Percentiles rank a stretch among this genome's conserved stretches.
Evolutionary conservation across 2,797 vertebrate species (phyloP).

Genomic region (Microchirus variegatus): DNA sequence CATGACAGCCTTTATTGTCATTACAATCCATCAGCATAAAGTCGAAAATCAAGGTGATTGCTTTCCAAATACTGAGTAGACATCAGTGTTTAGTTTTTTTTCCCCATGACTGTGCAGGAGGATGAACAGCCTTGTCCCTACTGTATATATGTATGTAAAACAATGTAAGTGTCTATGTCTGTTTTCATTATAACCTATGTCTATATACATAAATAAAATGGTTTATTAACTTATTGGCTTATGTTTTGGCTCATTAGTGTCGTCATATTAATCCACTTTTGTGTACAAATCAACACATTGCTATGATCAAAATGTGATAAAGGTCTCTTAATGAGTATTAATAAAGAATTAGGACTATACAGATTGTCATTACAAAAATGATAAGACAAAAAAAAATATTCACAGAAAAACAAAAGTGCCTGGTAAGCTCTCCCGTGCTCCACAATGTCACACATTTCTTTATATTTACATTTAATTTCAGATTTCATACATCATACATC

Average conservation of each 20-base stretch:
- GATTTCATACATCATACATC: not conserved
- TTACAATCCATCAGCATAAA: constrained; percentile 41
- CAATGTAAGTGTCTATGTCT: constrained; percentile 81
- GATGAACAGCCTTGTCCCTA: constrained; percentile 78
- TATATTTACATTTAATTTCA: constrained; percentile 24
- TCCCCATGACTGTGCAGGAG: constrained; percentile 76
- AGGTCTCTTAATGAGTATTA: not conserved
- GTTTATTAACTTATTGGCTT: constrained; percentile 82
- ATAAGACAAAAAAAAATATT: not conserved
- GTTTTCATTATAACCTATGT: constrained; percentile 87
- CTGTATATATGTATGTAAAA: constrained; percentile 85
- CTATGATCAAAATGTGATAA: not conserved
- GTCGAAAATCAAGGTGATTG: constrained; percentile 44
- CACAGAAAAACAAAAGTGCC: constrained; percentile 13
- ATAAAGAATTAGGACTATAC: constrained; percentile 4
- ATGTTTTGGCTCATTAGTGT: constrained; percentile 35
- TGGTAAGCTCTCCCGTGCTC: not conserved
- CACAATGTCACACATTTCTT: not conserved
- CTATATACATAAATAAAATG: constrained; percentile 85
- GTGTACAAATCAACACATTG: constrained; percentile 10
- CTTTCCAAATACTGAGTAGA: constrained; percentile 64
- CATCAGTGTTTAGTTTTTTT: constrained; percentile 53
- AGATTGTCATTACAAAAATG: not conserved
- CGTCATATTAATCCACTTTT: not conserved
- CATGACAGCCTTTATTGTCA: constrained; percentile 27